Percentiles rank a stretch among this genome's conserved stretches.
These are phyloP conservation scores for Colinus virginianus DNA, from an alignment of 2,113 vertebrate genomes.

Conservation along the genomic window DNA sequence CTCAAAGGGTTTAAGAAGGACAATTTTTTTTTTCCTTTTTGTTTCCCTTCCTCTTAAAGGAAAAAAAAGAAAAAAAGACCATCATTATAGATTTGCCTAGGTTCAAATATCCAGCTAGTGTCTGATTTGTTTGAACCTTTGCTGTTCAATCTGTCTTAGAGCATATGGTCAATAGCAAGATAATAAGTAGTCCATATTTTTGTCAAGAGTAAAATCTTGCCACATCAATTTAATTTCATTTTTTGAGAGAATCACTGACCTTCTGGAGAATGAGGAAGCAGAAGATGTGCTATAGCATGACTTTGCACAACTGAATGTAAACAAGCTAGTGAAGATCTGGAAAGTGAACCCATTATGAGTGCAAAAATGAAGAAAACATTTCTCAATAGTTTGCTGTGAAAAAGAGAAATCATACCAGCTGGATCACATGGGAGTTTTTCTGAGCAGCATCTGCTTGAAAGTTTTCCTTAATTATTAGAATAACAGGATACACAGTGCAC, in stretches of 20 bases:
- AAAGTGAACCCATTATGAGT: not conserved
- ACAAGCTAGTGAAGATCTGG: not conserved
- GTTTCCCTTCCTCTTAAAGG: not conserved
- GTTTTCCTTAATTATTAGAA: not conserved
- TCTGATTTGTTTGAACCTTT: not conserved
- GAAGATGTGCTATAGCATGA: not conserved
- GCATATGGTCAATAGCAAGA: not conserved
- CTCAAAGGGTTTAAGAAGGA: constrained; percentile 26
- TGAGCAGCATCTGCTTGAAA: not conserved
- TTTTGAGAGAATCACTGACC: not conserved
- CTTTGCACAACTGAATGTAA: not conserved
- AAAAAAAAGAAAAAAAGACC: not conserved
- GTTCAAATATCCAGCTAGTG: not conserved
- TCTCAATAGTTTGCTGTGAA: not conserved
- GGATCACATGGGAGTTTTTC: not conserved
- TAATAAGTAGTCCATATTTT: not conserved
- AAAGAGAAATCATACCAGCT: not conserved
- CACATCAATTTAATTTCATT: not conserved
- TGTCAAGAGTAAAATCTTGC: not conserved
- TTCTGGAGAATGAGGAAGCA: not conserved
- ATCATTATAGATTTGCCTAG: not conserved
- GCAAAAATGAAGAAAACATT: not conserved
- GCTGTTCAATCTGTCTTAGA: not conserved
- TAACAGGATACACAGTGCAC: not conserved
- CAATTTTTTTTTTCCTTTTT: not conserved